Evolutionary conservation across 2,797 vertebrate species (phyloP), one percentile per base, ranked within the genome.

Genomic region (Vespertilio murinus): DNA sequence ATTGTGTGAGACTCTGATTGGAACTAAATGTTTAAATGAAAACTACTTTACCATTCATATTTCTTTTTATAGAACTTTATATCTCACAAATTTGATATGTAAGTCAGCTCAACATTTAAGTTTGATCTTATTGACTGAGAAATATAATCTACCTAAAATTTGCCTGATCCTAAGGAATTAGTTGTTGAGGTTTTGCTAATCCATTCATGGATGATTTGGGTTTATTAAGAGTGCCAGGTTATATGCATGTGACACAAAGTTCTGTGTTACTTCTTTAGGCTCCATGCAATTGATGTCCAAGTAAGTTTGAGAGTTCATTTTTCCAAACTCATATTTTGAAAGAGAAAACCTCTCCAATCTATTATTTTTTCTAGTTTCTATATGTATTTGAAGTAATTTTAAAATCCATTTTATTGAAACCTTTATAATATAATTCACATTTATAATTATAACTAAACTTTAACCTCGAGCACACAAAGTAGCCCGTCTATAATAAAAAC

Each of bases 301-400:
- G 5, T 23, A 71, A 22, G 6, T 82, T 93, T 89, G 69, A 8
- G 91, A 89, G 11, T 69, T 74, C 16, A 69, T 67, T 93, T 85
- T 91, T 71, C 73, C 30, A 52, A 61, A 75, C 54, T 77, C 25
- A 30, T 91, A 85, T 49, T 85, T 93, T 91, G 71, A 67, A 89
- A 77, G 49, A 64, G 70, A 65, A 94, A 92, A 59, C 1, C 1
- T 83, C 42, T 78, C 38, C 2, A 61, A 33, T 77, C 22, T 52
- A n/a, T 49, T 13, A 45, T 22, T 9, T 74, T 79, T 74, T 74
- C 49, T 83, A 54, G 17, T 54, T 81, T 71, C 18, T 85, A 28
- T 70, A 61, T 28, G 35, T 52, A 56, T 73, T 89, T 80, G 20
- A 49, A 79, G 13, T 84, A 54, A 78, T 79, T 73, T 77, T 90